Conservation (phyloP, 2,113 vertebrate species). For the Laticauda colubrina region DNA sequence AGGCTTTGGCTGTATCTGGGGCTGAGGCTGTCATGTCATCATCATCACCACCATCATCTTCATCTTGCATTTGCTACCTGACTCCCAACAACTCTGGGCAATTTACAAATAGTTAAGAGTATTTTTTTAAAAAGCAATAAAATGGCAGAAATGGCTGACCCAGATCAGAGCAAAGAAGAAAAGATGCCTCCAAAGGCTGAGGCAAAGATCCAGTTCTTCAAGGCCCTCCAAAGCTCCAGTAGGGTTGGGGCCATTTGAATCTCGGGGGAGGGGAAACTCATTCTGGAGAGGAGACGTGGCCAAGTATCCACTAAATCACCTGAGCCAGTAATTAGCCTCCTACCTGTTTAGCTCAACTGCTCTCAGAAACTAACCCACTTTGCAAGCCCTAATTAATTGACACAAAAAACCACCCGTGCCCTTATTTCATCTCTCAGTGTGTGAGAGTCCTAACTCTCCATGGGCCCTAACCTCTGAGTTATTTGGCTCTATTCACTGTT, state of each 20-base stretch:
- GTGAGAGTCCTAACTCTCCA: background rate
- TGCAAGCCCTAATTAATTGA: background rate
- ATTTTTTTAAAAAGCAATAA: background rate
- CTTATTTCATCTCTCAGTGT: background rate
- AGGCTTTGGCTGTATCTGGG: background rate
- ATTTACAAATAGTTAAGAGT: background rate
- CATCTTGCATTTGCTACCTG: background rate
- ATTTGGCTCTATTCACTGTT: background rate
- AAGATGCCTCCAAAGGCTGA: background rate
- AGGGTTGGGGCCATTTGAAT: background rate
- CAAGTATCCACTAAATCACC: background rate
- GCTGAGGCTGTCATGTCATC: background rate
- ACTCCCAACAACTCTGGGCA: background rate
- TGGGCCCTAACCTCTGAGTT: background rate
- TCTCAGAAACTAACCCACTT: background rate
- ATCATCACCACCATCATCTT: background rate
- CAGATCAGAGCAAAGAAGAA: background rate
- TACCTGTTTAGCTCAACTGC: background rate
- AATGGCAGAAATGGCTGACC: background rate
- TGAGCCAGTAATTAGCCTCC: background rate
- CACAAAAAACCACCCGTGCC: background rate
- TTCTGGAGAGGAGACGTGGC: background rate
- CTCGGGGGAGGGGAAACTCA: background rate
- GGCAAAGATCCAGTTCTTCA: background rate
- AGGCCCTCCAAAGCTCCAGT: background rate